Base-by-base conservation (phyloP, 1,140 invertebrate species). In the Drosophila ohnishii region DNA sequence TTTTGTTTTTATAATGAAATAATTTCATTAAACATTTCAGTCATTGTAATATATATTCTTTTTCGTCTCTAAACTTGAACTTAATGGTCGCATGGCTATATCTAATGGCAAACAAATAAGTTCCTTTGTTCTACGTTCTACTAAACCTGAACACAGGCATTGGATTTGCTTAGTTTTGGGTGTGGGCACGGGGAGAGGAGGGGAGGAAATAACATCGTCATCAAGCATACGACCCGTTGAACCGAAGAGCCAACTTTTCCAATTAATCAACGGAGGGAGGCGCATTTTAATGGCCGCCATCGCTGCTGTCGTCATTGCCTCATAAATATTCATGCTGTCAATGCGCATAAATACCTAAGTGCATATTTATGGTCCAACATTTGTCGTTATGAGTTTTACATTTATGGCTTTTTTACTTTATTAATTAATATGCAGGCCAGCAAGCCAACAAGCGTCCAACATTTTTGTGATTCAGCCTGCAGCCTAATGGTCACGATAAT, bases 1-100 rank as follows among this genome's bases (percentile, higher is more conserved):
- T 48, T 50, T 30, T 5, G 48, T 56, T 50, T 80, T 77, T 80
- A 50, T 64, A 87, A 88, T 88, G 76, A 87, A 88, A 87, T 76
- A 65, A 67, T 84, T 84, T 84, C 80, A 88, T 87, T 84, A 78
- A 88, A 78, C 80, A 59, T 84, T 88, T 87, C 84, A 87, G 84
- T 87, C 84, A 72, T 85, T 85, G 78, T 75, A 62, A 45, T 56
- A 37, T 37, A 22, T 55, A 45, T 55, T 74, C 34, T 67, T 57
- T 55, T 66, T 45, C 10, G 58, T 59, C 64, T 37, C 65, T 58
- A 69, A 69, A 47, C 67, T 47, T 65, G 48, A 77, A 78, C 57
- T 71, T 37, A 63, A 65, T 75, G 70, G 62, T 73, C 61, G 72
- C 55, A 65, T 74, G 70, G 45, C 55, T 55, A 28, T 79, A 58